These are phyloP conservation scores for Paralichthys olivaceus DNA, from an alignment of 2,113 vertebrate species.

Conservation along the genomic window DNA sequence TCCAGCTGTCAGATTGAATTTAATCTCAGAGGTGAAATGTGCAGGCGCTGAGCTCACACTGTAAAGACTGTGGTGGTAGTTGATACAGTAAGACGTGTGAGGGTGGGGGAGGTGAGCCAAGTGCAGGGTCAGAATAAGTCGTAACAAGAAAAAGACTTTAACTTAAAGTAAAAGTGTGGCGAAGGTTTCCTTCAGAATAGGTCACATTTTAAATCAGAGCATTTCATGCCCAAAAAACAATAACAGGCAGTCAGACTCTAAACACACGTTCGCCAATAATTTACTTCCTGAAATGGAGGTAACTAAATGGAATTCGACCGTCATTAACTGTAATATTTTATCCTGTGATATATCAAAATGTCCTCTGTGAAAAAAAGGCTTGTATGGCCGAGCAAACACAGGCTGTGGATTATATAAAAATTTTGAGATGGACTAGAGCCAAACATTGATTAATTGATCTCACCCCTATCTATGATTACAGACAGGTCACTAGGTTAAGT, in stretches of 20 bases:
- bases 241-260: background rate
- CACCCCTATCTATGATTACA: background rate
- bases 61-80: constrained; percentile 11
- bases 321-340: background rate
- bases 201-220: background rate
- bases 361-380: background rate
- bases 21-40: constrained; percentile 51
- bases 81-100: constrained; percentile 1
- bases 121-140: background rate
- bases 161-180: no score
- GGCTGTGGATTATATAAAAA: background rate
- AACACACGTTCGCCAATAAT: background rate
- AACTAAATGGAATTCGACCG: background rate
- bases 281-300: no score
- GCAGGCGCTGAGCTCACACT: constrained; percentile 42
- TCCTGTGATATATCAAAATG: background rate
- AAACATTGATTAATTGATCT: background rate
- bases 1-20: constrained; percentile 66
- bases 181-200: background rate
- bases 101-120: constrained; percentile 23
- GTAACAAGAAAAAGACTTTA: no score
- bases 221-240: background rate
- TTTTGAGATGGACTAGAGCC: background rate
- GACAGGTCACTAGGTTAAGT: background rate
- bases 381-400: background rate